Evolutionary conservation across 2,888 invertebrate species (phyloP).

Genomic region (Chesias legatella): DNA sequence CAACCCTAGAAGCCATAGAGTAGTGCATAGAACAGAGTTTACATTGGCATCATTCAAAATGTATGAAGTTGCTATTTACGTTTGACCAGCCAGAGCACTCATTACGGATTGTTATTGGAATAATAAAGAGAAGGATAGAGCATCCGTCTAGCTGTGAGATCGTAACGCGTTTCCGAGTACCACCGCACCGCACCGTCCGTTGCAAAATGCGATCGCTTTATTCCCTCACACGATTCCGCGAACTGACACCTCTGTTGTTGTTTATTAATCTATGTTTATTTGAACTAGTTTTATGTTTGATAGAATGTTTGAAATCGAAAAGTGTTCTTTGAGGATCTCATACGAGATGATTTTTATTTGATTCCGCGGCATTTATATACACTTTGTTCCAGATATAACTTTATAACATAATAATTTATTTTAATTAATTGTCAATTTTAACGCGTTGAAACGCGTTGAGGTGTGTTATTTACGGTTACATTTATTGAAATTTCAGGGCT

Average conservation of each 20-base stretch:
- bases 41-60: constrained; percentile 77
- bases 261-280: constrained; percentile 73
- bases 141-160: constrained; percentile 67
- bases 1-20: constrained; percentile 62
- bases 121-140: constrained; percentile 73
- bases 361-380: constrained; percentile 31
- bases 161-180: constrained; percentile 70
- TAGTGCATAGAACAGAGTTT: constrained; percentile 68
- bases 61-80: constrained; percentile 79
- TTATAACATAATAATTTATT: constrained; percentile 28
- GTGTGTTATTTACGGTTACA: constrained; percentile 27
- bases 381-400: constrained; percentile 25
- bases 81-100: constrained; percentile 79
- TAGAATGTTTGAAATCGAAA: constrained; percentile 42
- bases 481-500: constrained; percentile 18
- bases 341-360: constrained; percentile 26
- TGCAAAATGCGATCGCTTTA: constrained; percentile 74
- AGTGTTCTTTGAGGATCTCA: constrained; percentile 37
- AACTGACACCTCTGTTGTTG: constrained; percentile 74
- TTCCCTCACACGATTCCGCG: constrained; percentile 62
- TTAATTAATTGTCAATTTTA: constrained; percentile 32
- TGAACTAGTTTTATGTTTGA: constrained; percentile 51
- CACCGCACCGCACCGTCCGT: constrained; percentile 58
- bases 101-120: constrained; percentile 80
- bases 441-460: constrained; percentile 21